These are phyloP conservation scores for Noctua janthina DNA, from an alignment of 2,888 invertebrate genomes.

Conservation along the genomic window DNA sequence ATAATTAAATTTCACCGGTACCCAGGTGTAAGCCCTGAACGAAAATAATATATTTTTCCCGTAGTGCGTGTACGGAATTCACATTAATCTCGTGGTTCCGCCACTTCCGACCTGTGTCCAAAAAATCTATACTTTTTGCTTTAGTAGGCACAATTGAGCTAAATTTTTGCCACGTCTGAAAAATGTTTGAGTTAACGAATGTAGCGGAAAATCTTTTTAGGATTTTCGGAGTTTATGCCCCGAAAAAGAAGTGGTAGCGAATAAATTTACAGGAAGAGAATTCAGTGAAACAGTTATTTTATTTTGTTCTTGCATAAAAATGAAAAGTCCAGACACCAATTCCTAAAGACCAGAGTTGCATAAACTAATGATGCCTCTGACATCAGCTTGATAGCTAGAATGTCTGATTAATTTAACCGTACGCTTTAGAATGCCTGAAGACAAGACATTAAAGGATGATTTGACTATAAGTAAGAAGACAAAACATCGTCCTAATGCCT, in stretches of 20 bases:
- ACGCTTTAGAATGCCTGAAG: background rate
- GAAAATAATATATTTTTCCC: constrained; percentile 74
- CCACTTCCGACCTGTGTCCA: constrained; percentile 71
- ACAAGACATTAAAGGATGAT: background rate
- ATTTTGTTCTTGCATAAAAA: background rate
- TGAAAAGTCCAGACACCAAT: no score
- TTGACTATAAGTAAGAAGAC: background rate
- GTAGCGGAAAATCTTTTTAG: constrained; percentile 21
- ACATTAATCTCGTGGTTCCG: constrained; percentile 77
- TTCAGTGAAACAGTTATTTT: background rate
- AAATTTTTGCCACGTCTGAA: constrained; percentile 51
- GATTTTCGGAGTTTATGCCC: constrained; percentile 2
- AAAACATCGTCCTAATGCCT: background rate
- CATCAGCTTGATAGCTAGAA: background rate
- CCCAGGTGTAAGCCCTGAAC: constrained; percentile 66
- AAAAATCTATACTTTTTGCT: constrained; percentile 75
- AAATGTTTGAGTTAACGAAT: constrained; percentile 42
- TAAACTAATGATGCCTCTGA: background rate
- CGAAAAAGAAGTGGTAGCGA: background rate
- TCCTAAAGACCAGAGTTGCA: background rate
- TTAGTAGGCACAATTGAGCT: constrained; percentile 57
- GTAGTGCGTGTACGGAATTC: constrained; percentile 73
- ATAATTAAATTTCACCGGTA: constrained; percentile 37
- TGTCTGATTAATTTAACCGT: background rate
- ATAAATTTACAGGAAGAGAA: background rate